phyloP scores from a whole-genome alignment of 2,113 vertebrate genomes.

The Notiomystis cincta region DNA sequence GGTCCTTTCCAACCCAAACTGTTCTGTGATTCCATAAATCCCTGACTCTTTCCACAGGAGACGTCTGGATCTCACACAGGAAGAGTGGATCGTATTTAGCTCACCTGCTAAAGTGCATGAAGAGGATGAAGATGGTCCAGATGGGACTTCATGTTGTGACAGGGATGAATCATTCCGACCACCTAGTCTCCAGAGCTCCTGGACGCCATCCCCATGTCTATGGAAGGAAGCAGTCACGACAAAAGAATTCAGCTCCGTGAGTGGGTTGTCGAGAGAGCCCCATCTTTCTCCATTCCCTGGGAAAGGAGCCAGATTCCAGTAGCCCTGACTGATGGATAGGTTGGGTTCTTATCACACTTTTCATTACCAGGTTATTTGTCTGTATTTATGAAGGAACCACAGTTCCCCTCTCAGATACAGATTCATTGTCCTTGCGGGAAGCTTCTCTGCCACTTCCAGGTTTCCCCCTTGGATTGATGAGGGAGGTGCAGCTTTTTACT shows the following conservation, averaged over 20 bases:
- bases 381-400: background rate
- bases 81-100: background rate
- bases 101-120: background rate
- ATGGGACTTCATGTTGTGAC: background rate
- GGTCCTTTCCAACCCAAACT: background rate
- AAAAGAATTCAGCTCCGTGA: background rate
- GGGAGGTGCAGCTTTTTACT: background rate
- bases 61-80: accelerated
- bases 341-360: background rate
- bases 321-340: background rate
- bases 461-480: background rate
- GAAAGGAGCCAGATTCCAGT: background rate
- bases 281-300: background rate
- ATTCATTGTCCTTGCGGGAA: background rate
- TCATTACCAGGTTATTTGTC: background rate
- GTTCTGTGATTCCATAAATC: background rate
- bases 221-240: background rate
- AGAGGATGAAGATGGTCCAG: background rate
- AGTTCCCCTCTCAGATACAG: background rate
- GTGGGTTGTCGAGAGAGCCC: background rate
- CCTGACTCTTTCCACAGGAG: background rate
- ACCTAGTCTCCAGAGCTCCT: background rate
- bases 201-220: background rate
- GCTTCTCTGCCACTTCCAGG: background rate
- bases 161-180: background rate